These are phyloP conservation scores for Capromys pilorides DNA, from an alignment of 2,797 vertebrate species.

Conservation along the genomic window DNA sequence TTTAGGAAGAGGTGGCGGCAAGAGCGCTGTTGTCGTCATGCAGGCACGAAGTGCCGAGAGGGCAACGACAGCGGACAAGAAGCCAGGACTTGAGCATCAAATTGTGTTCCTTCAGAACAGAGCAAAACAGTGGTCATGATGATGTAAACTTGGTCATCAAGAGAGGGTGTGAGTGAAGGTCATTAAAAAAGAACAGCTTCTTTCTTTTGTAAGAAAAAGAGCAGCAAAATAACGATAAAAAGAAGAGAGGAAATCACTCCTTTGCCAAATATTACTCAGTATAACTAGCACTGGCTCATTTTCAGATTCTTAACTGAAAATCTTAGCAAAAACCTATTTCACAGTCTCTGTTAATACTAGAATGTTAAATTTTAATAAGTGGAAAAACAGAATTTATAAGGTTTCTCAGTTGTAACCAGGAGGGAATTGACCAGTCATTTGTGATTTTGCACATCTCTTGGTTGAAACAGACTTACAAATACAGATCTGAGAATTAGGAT, in stretches of 20 bases:
- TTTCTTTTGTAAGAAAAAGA: not conserved
- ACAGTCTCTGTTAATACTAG: slow-evolving; percentile 72
- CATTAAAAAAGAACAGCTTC: not conserved
- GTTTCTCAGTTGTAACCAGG: slow-evolving; percentile 64
- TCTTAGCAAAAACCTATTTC: slow-evolving; percentile 64
- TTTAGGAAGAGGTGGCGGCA: not conserved
- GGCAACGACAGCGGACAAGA: not conserved
- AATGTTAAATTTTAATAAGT: slow-evolving; percentile 77
- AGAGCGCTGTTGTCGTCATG: not conserved
- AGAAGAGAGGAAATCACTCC: not conserved
- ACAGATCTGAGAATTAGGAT: slow-evolving; percentile 54
- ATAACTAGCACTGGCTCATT: slow-evolving; percentile 25
- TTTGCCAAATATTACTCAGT: slow-evolving; percentile 30
- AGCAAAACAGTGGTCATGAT: not conserved
- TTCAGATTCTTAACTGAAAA: slow-evolving; percentile 66
- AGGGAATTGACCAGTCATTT: slow-evolving; percentile 73
- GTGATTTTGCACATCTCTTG: slow-evolving; percentile 76
- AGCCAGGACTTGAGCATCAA: not conserved
- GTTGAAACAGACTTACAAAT: slow-evolving; percentile 74
- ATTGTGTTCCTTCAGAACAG: slow-evolving; percentile 23
- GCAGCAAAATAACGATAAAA: not conserved
- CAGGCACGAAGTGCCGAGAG: not conserved
- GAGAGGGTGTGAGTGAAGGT: not conserved
- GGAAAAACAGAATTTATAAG: slow-evolving; percentile 72
- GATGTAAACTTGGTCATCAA: not conserved